Percentiles rank a stretch among this genome's conserved stretches.
Conservation (phyloP, 2,113 vertebrate genomes). For the Ophiodon elongatus region DNA sequence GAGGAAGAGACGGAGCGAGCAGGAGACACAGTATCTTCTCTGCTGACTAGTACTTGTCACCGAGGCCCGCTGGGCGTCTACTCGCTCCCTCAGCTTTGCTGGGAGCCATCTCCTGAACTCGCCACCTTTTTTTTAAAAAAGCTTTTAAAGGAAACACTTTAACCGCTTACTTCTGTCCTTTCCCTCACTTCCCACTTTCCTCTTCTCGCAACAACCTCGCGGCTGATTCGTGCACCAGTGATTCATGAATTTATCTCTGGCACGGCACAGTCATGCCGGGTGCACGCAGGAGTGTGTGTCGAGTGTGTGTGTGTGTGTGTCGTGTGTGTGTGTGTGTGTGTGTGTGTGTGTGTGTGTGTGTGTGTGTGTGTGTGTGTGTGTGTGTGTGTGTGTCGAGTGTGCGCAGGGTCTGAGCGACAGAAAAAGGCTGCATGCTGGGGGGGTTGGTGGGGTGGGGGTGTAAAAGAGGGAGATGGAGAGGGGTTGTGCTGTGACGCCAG, state of each 20-base stretch:
- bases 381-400: slow-evolving; percentile 24
- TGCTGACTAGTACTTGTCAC: slow-evolving; percentile 59
- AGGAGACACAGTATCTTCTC: slow-evolving; percentile 27
- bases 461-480: slow-evolving; percentile 26
- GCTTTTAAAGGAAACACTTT: slow-evolving; percentile 70
- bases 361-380: slow-evolving; percentile 22
- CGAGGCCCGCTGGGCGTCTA: slow-evolving; percentile 27
- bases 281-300: slow-evolving; percentile 27
- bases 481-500: slow-evolving; percentile 69
- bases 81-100: slow-evolving; percentile 52
- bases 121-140: slow-evolving; percentile 40
- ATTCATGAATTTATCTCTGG: slow-evolving; percentile 79
- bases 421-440: slow-evolving; percentile 56
- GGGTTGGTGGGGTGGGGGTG: not conserved
- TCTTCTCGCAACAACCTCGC: slow-evolving; percentile 60
- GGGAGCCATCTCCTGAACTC: slow-evolving; percentile 58
- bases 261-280: slow-evolving; percentile 65
- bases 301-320: slow-evolving; percentile 8
- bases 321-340: slow-evolving; percentile 17
- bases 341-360: slow-evolving; percentile 27
- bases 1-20: slow-evolving; percentile 10
- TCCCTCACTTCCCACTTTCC: slow-evolving; percentile 51
- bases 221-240: slow-evolving; percentile 76
- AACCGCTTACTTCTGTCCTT: slow-evolving; percentile 60
- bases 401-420: slow-evolving; percentile 46